Evolutionary conservation across 2,888 invertebrate species (phyloP).

Genomic region (Temnothorax unifasciatus): DNA sequence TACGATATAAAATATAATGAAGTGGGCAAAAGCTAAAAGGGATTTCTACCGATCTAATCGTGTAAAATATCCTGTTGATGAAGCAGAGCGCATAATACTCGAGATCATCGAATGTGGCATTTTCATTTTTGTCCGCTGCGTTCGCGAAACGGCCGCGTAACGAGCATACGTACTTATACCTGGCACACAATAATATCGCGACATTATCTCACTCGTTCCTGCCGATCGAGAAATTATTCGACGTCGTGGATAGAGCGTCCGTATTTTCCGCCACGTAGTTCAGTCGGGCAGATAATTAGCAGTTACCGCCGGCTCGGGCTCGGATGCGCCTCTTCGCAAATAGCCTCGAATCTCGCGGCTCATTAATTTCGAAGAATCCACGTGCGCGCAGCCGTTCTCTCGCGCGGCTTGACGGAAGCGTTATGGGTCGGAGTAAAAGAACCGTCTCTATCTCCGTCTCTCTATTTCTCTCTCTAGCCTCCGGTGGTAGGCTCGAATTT

Average conservation of each 20-base stretch:
- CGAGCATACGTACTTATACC: not conserved
- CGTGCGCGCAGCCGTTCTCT: slow-evolving; percentile 49
- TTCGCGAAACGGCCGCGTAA: slow-evolving; percentile 18
- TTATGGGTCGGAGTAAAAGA: slow-evolving; percentile 58
- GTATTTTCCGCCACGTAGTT: slow-evolving; percentile 49
- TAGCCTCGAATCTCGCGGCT: slow-evolving; percentile 72
- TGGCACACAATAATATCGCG: slow-evolving; percentile 6
- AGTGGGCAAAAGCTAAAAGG: not conserved
- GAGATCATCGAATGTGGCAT: not conserved
- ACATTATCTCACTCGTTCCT: slow-evolving; percentile 39
- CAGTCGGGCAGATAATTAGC: slow-evolving; percentile 57
- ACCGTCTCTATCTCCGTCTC: slow-evolving; percentile 5
- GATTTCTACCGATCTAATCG: not conserved
- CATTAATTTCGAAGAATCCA: slow-evolving; percentile 79
- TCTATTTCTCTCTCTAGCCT: not conserved
- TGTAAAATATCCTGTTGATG: not conserved
- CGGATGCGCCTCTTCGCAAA: slow-evolving; percentile 54
- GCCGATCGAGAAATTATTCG: slow-evolving; percentile 39
- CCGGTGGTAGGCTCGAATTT: slow-evolving; percentile 70
- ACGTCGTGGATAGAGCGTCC: slow-evolving; percentile 18
- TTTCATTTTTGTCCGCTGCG: not conserved
- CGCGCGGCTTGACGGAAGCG: slow-evolving; percentile 48
- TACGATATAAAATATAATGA: not conserved
- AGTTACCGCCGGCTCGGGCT: slow-evolving; percentile 31
- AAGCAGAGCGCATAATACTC: not conserved